These are phyloP conservation scores for Stichopus horrens DNA, from an alignment of 53 echinoderm and acorn worm genomes.

Conservation along the genomic window DNA sequence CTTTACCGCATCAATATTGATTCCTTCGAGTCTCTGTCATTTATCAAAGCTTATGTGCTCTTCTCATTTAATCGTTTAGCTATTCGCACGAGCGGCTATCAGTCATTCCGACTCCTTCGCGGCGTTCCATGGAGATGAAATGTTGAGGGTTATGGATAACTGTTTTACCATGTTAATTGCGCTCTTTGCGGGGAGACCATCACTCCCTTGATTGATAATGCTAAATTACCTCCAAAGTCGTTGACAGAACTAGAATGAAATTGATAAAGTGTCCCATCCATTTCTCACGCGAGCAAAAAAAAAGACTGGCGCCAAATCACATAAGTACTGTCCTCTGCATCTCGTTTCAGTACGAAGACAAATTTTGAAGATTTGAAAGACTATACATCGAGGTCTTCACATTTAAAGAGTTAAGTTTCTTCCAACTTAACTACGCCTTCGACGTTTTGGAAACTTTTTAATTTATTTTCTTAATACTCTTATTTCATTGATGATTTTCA, in stretches of 20 bases:
- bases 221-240: constrained; percentile 10
- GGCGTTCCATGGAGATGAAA: constrained; percentile 13
- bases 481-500: no score
- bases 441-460: no score
- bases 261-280: constrained; percentile 15
- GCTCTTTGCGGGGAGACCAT: constrained; percentile 22
- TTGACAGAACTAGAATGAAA: constrained; percentile 14
- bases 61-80: constrained; percentile 45
- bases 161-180: constrained; percentile 43
- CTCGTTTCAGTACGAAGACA: not conserved
- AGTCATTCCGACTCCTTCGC: constrained; percentile 41
- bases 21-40: constrained; percentile 39
- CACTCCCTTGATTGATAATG: constrained; percentile 15
- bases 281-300: not conserved
- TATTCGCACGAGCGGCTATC: constrained; percentile 35
- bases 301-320: constrained; percentile 10
- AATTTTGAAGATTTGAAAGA: not conserved
- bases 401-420: no score
- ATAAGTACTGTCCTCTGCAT: not conserved
- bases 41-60: constrained; percentile 44
- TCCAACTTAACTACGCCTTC: no score
- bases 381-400: not conserved
- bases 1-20: constrained; percentile 41
- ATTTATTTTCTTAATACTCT: no score
- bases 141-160: constrained; percentile 35